Base-by-base conservation (phyloP, 2,797 vertebrate genomes). In the Alauda arvensis region DNA sequence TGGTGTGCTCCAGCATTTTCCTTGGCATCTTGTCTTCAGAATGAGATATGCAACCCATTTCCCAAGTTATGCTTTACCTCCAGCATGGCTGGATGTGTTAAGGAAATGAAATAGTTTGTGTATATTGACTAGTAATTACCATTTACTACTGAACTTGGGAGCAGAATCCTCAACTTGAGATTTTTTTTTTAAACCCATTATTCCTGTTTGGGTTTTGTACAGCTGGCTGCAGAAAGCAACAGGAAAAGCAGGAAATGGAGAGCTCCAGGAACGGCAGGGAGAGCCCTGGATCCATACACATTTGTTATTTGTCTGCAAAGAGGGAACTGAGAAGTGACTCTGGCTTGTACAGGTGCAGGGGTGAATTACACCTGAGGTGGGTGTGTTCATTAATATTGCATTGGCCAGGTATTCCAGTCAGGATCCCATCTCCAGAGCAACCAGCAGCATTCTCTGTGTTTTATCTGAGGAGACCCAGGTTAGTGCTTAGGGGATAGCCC, bases 401-500 rank as follows among this genome's bases (percentile, higher is more conserved):
- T 0, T 8, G 62, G 31, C 39, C 12, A 17, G 9, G 37, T 31
- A 14, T 43, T 62, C 33, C 29, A 20, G 59, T 0, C 34, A 52
- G 74, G 55, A 56, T 60, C 51, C 28, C 16, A 8, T 3, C 52
- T 51, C 61, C 70, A 33, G 71, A 53, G 33, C 37, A 26, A 29
- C 2, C 49, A 24, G 82, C 53, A 52, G 67, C 34, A 59, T n/a
- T 45, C 56, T 20, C 6, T 10, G 11, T 10, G 19, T 18, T 55
- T 48, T 33, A 37, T 63, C 45, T 0, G 10, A 31, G 31, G 26
- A 67, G n/a, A 57, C 8, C 26, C 34, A 26, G 24, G 34, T 26
- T 3, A 10, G 34, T 4, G 5, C 59, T 71, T 26, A 31, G 0
- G 0, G 52, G 16, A 6, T 3, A 46, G 29, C 46, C 59, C 10